A percentile compares a stretch with the other conserved stretches of the same genome.
phyloP scores from a whole-genome alignment of 37 sponge, comb jelly and placozoan species.

The Hexactinellida sp. region DNA sequence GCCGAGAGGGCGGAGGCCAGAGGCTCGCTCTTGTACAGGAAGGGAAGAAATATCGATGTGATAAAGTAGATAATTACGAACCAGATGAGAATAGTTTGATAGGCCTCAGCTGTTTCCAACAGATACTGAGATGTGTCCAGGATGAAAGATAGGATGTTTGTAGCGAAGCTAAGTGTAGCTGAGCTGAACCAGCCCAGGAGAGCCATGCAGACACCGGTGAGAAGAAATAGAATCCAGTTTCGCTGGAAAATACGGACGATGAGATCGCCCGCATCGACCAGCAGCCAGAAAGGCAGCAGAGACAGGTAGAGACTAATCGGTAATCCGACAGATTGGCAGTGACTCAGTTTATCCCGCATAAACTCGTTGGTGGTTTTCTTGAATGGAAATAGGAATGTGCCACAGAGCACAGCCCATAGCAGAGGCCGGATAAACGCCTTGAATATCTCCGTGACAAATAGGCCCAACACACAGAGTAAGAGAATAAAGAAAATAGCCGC shows the following conservation, averaged over 20 bases:
- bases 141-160: not conserved
- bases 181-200: not conserved
- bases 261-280: not conserved
- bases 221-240: not conserved
- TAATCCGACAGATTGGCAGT: not conserved
- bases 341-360: constrained; percentile 22
- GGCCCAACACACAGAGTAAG: constrained; percentile 22
- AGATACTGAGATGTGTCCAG: not conserved
- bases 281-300: not conserved
- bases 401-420: constrained; percentile 83
- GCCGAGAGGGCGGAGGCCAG: not conserved
- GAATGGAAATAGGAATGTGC: constrained; percentile 71
- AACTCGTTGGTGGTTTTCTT: constrained; percentile 45
- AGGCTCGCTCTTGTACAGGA: not conserved
- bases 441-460: constrained; percentile 60
- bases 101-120: not conserved
- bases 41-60: not conserved
- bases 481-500: constrained; percentile 30
- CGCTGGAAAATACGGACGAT: not conserved
- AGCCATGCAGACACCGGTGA: not conserved
- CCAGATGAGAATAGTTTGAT: not conserved
- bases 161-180: not conserved
- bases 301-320: not conserved
- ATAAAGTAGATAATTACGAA: not conserved
- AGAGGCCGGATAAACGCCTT: constrained; percentile 79